These are phyloP conservation scores for Pipa parva DNA, from an alignment of 2,113 vertebrate genomes.

Conservation along the genomic window DNA sequence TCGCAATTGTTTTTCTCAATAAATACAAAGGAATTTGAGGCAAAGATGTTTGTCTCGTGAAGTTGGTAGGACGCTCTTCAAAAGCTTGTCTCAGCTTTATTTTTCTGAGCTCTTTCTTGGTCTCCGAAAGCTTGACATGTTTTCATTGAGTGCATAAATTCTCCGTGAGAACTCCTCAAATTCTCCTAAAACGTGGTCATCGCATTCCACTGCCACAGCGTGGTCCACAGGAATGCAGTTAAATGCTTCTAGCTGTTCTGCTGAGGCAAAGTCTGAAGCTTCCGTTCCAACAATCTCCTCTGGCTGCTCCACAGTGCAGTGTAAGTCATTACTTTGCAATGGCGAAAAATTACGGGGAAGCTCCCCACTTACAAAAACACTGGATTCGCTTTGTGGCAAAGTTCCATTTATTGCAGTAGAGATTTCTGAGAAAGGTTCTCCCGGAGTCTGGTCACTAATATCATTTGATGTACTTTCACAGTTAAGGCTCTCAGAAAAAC, in stretches of 20 bases:
- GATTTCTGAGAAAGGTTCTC: constrained; percentile 44
- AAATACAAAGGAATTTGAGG: constrained; percentile 72
- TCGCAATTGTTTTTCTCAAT: constrained; percentile 54
- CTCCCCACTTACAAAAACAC: not conserved
- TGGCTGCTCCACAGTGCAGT: constrained; percentile 85
- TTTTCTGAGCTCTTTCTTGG: constrained; percentile 92
- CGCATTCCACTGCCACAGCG: constrained; percentile 89
- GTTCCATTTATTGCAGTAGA: constrained; percentile 57
- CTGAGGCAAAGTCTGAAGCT: constrained; percentile 69
- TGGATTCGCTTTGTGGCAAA: constrained; percentile 44
- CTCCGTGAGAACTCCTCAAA: constrained; percentile 95
- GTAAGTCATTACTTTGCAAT: constrained; percentile 41
- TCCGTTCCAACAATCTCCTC: constrained; percentile 96
- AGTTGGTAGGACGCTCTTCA: not conserved
- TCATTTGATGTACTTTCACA: constrained; percentile 41
- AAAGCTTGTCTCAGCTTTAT: constrained; percentile 55
- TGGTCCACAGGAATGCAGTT: constrained; percentile 89
- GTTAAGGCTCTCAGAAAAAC: constrained; percentile 42
- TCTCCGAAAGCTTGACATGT: constrained; percentile 87
- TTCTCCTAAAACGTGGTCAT: constrained; percentile 93
- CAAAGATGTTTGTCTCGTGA: constrained; percentile 60
- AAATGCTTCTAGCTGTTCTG: constrained; percentile 79
- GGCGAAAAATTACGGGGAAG: constrained; percentile 34
- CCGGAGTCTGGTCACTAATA: constrained; percentile 7
- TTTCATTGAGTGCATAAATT: constrained; percentile 93